These are phyloP conservation scores for Drosophila bocki DNA, from an alignment of 1,140 invertebrate genomes.

Conservation along the genomic window DNA sequence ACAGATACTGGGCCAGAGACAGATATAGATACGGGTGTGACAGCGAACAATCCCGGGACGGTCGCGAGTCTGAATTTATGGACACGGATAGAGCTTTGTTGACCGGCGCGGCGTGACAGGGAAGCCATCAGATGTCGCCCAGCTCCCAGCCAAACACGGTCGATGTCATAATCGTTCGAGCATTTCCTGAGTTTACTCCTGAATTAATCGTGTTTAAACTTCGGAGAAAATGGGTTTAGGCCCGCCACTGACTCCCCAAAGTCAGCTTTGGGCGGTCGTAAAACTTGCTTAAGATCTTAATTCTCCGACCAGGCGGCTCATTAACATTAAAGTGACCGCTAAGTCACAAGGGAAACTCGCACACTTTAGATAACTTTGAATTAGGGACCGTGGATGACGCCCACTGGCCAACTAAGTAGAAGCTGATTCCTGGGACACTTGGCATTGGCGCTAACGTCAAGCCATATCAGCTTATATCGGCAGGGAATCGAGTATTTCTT, in stretches of 20 bases:
- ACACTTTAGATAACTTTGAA: conserved; percentile 33
- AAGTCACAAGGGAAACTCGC: conserved; percentile 21
- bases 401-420: conserved; percentile 1
- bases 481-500: not conserved
- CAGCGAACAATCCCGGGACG: conserved; percentile 26
- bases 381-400: not conserved
- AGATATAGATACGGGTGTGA: conserved; percentile 42
- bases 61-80: conserved; percentile 72
- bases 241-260: not conserved
- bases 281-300: conserved; percentile 9
- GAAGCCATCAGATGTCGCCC: conserved; percentile 6
- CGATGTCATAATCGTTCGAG: conserved; percentile 1
- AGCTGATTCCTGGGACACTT: not conserved
- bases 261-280: not conserved
- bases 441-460: not conserved
- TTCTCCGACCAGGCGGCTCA: not conserved
- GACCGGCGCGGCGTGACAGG: conserved; percentile 33
- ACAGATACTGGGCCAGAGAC: conserved; percentile 40
- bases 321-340: conserved; percentile 36
- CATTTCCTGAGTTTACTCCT: not conserved
- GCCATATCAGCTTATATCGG: conserved; percentile 10
- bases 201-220: not conserved
- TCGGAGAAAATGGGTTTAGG: not conserved
- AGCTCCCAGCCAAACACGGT: not conserved
- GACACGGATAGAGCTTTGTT: conserved; percentile 35